A percentile compares a stretch with the other conserved stretches of the same genome.
Evolutionary conservation across 2,888 invertebrate species (phyloP).

Genomic region (Cataglyphis albicans): DNA sequence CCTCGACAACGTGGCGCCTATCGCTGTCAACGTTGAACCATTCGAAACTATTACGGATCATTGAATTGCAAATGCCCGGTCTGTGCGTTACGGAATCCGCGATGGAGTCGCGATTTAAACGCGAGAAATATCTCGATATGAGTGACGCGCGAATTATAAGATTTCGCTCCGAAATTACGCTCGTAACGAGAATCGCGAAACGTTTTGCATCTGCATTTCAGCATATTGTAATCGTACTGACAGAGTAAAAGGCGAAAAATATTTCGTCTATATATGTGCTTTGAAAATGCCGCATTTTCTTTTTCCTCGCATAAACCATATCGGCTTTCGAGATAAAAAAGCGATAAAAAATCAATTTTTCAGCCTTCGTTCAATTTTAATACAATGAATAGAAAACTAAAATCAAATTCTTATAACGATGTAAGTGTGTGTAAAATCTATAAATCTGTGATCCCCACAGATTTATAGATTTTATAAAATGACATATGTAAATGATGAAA

Average conservation of each 20-base stretch:
- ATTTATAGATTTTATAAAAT: slow-evolving; percentile 1
- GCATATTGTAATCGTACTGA: background rate
- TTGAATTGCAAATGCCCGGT: slow-evolving; percentile 79
- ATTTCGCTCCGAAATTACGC: slow-evolving; percentile 24
- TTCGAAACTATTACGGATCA: slow-evolving; percentile 77
- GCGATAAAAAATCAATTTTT: slow-evolving; percentile 16
- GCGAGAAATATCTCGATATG: slow-evolving; percentile 57
- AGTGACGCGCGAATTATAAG: slow-evolving; percentile 44
- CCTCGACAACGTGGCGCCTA: slow-evolving; percentile 60
- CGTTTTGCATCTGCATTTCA: background rate
- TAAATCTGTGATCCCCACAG: background rate
- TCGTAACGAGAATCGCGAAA: background rate
- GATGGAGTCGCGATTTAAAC: slow-evolving; percentile 75
- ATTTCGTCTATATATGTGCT: background rate
- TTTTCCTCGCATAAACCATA: background rate
- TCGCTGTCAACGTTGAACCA: slow-evolving; percentile 55
- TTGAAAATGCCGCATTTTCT: background rate
- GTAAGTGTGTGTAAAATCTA: too few species aligned
- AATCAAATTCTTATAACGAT: background rate
- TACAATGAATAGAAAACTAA: background rate
- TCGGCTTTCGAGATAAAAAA: background rate
- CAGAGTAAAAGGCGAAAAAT: background rate
- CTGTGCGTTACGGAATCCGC: slow-evolving; percentile 65
- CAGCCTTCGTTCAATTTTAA: slow-evolving; percentile 14
- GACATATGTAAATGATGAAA: background rate